Conservation (phyloP, 1,140 invertebrate species). For the Megalopta genalis region DNA sequence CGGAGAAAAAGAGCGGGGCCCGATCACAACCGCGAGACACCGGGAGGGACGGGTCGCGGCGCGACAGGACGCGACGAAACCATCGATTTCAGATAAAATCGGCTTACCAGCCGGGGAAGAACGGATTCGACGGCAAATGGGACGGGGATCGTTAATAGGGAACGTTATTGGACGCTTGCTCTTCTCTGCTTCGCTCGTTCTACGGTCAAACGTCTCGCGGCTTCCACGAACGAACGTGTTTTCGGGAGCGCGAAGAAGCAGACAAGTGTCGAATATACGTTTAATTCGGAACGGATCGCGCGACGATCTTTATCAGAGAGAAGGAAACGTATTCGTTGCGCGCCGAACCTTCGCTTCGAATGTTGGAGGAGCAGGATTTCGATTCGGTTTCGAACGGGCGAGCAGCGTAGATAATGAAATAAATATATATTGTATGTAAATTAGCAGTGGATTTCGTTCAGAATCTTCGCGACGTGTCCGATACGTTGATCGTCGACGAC, state of each 20-base stretch:
- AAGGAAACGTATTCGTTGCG: too few relatives aligned
- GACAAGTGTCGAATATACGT: too few relatives aligned
- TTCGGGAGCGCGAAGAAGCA: neutral
- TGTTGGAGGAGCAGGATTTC: too few relatives aligned
- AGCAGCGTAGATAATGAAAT: too few relatives aligned
- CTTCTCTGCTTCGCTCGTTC: neutral
- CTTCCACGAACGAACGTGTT: neutral
- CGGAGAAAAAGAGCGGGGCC: constrained; percentile 40
- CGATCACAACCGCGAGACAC: constrained; percentile 17
- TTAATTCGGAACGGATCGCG: too few relatives aligned
- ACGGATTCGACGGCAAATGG: constrained; percentile 10
- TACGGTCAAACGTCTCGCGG: neutral
- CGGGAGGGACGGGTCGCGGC: neutral
- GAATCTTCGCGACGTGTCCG: too few relatives aligned
- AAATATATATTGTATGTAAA: too few relatives aligned
- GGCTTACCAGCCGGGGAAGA: neutral
- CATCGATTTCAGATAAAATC: constrained; percentile 50
- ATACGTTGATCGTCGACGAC: too few relatives aligned
- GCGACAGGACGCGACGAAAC: constrained; percentile 44
- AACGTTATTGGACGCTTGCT: neutral
- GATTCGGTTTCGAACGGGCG: too few relatives aligned
- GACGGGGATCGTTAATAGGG: constrained; percentile 6
- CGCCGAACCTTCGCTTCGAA: too few relatives aligned
- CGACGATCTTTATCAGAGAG: too few relatives aligned
- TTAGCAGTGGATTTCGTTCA: too few relatives aligned